A percentile compares a stretch with the other conserved stretches of the same genome.
Evolutionary conservation across 2,113 vertebrate genomes (phyloP).

Genomic region (Paralichthys olivaceus): DNA sequence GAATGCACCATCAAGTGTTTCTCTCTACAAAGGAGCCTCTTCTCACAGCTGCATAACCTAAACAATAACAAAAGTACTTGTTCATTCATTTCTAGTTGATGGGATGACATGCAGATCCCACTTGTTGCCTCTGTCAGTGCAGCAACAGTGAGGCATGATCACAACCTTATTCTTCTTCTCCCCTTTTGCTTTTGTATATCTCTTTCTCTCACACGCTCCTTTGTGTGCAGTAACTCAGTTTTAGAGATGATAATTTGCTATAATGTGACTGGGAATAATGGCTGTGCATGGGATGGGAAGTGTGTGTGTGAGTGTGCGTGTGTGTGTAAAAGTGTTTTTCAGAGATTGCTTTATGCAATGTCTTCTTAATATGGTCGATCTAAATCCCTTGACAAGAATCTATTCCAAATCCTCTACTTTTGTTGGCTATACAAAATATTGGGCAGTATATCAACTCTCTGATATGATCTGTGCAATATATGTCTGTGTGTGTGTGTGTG

Average conservation of each 20-base stretch:
- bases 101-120: too few relatives aligned
- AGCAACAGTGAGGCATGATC: too few relatives aligned
- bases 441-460: slow-evolving; percentile 28
- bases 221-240: neutral
- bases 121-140: too few relatives aligned
- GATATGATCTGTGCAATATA: neutral
- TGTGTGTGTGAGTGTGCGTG: neutral
- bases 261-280: neutral
- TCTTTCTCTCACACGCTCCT: too few relatives aligned
- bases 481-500: neutral
- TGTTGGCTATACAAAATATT: slow-evolving; percentile 27
- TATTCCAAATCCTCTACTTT: slow-evolving; percentile 28
- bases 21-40: too few relatives aligned
- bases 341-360: slow-evolving; percentile 13
- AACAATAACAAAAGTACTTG: too few relatives aligned
- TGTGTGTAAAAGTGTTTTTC: neutral
- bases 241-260: slow-evolving; percentile 5
- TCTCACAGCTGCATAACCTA: too few relatives aligned
- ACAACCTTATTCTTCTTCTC: too few relatives aligned
- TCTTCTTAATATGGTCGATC: slow-evolving; percentile 13
- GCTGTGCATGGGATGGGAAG: neutral
- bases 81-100: too few relatives aligned
- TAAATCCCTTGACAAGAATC: slow-evolving; percentile 9
- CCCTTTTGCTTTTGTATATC: too few relatives aligned
- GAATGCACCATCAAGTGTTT: too few relatives aligned